Evolutionary conservation across 2,113 vertebrate genomes (phyloP).

Genomic region (Nyctibius bracteatus): DNA sequence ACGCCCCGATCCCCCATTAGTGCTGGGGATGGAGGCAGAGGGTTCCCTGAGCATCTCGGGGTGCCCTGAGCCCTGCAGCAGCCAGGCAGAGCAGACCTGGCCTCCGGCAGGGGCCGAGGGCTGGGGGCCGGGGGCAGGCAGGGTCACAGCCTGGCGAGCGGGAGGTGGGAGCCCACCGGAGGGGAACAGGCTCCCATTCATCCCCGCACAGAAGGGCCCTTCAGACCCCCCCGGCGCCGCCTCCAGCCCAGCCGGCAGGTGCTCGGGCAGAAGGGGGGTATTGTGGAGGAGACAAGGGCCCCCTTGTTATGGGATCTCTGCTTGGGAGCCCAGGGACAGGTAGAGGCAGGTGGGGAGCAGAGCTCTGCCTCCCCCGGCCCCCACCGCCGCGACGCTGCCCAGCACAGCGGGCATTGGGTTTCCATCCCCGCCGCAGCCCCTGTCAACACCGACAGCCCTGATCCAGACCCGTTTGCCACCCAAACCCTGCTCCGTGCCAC

Average conservation of each 20-base stretch:
- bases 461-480: background rate
- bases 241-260: background rate
- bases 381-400: fast-evolving
- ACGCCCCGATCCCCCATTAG: background rate
- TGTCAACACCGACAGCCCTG: background rate
- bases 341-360: slow-evolving; percentile 32
- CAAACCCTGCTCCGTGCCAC: fast-evolving
- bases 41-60: background rate
- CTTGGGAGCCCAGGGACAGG: slow-evolving; percentile 2
- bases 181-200: slow-evolving; percentile 55
- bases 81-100: background rate
- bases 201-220: slow-evolving; percentile 11
- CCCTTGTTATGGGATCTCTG: background rate
- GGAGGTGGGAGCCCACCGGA: slow-evolving; percentile 33
- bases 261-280: background rate
- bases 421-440: background rate
- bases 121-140: background rate
- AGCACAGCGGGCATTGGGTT: background rate
- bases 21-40: fast-evolving
- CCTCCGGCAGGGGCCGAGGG: background rate
- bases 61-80: background rate
- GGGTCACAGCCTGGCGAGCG: background rate
- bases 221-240: background rate
- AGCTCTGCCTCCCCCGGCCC: background rate
- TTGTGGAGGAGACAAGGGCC: slow-evolving; percentile 49